Conservation (phyloP, 2,888 invertebrate species). For the Volucella bombylans region DNA sequence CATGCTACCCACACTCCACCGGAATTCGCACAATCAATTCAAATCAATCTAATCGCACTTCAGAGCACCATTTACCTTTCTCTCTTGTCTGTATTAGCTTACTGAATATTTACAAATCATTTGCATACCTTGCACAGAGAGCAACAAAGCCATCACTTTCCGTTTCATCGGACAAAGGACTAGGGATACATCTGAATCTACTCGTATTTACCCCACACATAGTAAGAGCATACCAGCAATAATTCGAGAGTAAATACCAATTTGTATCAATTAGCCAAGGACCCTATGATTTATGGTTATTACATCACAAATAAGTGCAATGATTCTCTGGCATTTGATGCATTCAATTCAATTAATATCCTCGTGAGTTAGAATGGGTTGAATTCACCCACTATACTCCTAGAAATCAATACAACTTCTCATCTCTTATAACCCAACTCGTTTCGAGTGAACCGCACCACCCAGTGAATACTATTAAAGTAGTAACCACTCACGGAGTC, state of each 20-base stretch:
- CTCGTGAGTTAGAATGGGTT: constrained; percentile 4
- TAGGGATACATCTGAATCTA: constrained; percentile 3
- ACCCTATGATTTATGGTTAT: constrained; percentile 62
- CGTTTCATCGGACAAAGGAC: constrained; percentile 62
- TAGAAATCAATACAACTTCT: constrained; percentile 53
- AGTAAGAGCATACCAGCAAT: constrained; percentile 20
- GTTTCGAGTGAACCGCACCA: neutral
- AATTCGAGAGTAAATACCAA: constrained; percentile 64
- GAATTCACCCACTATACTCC: neutral
- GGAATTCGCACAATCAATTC: no score
- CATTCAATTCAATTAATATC: constrained; percentile 51
- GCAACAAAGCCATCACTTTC: constrained; percentile 59
- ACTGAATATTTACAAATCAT: constrained; percentile 60
- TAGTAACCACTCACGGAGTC: neutral
- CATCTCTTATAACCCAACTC: neutral
- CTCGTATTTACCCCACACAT: neutral
- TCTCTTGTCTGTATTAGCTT: constrained; percentile 6
- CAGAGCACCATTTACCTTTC: no score
- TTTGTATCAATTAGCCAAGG: constrained; percentile 70
- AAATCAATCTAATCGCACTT: neutral
- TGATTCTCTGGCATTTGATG: constrained; percentile 39
- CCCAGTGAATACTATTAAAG: constrained; percentile 32
- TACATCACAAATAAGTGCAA: constrained; percentile 34
- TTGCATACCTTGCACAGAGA: constrained; percentile 58
- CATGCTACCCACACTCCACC: no score